Base-by-base conservation (phyloP, 2,888 invertebrate genomes). In the Plusia festucae region DNA sequence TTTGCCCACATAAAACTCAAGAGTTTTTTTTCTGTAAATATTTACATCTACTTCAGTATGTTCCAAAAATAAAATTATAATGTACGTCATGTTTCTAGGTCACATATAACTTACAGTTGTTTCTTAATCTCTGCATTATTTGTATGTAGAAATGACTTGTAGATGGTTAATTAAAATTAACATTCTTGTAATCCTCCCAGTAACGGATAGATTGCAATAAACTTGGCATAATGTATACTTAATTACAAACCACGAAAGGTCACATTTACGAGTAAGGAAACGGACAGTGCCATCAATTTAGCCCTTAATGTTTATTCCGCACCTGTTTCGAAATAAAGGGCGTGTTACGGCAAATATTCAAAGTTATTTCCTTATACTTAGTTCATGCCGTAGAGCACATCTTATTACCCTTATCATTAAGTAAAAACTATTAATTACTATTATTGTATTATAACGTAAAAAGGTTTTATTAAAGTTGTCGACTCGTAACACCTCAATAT, bases 211-310 rank as follows among this genome's bases (percentile, higher is more conserved):
- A 54, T 49, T 34, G 46, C 60, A 63, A 70, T 65, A 69, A 72
- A 63, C 51, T 64, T 58, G 46, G 56, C 65, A 60, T 76, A 54
- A 67, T 73, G 60, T 55, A 15, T 68, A 56, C 59, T 68, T 74
- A 72, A 76, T 76, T 68, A 67, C 63, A 69, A 63, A 53, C 60
- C 32, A 46, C 58, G 51, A 83, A 85, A 86, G 85, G 84, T 80
- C 78, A 79, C 68, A 64, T 46, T 44, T 76, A 62, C 70, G 60
- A 71, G 71, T 72, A 74, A 79, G 82, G 76, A 84, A 82, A 73
- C 60, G 55, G 52, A 64, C 61, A 67, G 78, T 66, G 73, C 61
- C 78, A 82, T 83, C 73, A 78, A 82, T 83, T 82, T 66, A 65
- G 64, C 72, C 78, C 72, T 78, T 79, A 69, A 81, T 71, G 55